A percentile compares a stretch with the other conserved stretches of the same genome.
Conservation (phyloP, 2,888 invertebrate species). For the Drosophila prolongata region DNA sequence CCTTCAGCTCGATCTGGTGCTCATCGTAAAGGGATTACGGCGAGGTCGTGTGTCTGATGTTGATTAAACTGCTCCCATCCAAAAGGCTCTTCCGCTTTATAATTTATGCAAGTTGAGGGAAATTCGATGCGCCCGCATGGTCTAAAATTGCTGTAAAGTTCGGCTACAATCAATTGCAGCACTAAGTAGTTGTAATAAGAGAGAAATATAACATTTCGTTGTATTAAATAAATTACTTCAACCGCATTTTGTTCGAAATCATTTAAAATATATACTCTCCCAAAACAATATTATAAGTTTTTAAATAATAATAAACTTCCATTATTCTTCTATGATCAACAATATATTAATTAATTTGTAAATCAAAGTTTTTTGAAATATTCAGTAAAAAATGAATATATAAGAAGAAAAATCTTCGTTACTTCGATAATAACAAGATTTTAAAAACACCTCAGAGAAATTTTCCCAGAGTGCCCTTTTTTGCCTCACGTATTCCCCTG, state of each 20-base stretch:
- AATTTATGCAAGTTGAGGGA: constrained; percentile 73
- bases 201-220: too few species aligned
- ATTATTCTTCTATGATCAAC: too few species aligned
- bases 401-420: too few species aligned
- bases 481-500: not conserved
- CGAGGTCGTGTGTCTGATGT: constrained; percentile 68
- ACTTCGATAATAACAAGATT: too few species aligned
- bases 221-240: too few species aligned
- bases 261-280: too few species aligned
- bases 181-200: constrained; percentile 14
- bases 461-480: constrained; percentile 25
- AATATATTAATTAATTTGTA: too few species aligned
- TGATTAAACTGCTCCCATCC: constrained; percentile 69
- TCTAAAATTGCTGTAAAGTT: constrained; percentile 48
- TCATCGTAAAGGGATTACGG: constrained; percentile 63
- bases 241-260: too few species aligned
- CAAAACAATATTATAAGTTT: too few species aligned
- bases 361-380: too few species aligned
- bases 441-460: not conserved
- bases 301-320: too few species aligned
- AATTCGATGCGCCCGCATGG: constrained; percentile 75
- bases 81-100: constrained; percentile 43
- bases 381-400: too few species aligned
- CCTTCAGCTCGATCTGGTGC: constrained; percentile 56
- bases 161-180: constrained; percentile 35